Evolutionary conservation across 2,113 vertebrate genomes (phyloP).

Genomic region (Crotalus tigris): DNA sequence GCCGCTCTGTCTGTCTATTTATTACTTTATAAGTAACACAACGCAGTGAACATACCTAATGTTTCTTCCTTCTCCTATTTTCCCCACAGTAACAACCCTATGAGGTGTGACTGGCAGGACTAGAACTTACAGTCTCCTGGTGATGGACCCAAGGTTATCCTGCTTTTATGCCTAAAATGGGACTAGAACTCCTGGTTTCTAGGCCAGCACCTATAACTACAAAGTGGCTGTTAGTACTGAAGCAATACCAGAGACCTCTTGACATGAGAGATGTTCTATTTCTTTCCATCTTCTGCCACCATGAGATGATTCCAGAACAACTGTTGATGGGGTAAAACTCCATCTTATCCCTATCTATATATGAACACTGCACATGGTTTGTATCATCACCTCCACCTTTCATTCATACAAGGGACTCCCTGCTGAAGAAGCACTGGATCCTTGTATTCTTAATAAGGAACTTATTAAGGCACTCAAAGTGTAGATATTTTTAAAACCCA

Average conservation of each 20-base stretch:
- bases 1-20: background rate
- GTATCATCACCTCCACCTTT: background rate
- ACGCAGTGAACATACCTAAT: background rate
- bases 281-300: background rate
- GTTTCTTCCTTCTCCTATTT: background rate
- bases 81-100: background rate
- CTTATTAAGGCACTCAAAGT: conserved; percentile 25
- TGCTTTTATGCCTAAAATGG: background rate
- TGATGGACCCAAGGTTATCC: background rate
- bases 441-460: conserved; percentile 14
- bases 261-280: background rate
- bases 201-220: background rate
- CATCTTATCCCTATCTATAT: background rate
- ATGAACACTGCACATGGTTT: background rate
- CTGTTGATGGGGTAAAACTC: no score
- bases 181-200: background rate
- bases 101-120: background rate
- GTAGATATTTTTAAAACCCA: conserved; percentile 17
- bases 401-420: background rate
- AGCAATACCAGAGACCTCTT: background rate
- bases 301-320: background rate
- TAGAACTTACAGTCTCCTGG: background rate
- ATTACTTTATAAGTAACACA: background rate
- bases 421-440: conserved; percentile 6
- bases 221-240: background rate